These are phyloP conservation scores for Mythimna vitellina DNA, from an alignment of 2,888 invertebrate species.

Conservation along the genomic window DNA sequence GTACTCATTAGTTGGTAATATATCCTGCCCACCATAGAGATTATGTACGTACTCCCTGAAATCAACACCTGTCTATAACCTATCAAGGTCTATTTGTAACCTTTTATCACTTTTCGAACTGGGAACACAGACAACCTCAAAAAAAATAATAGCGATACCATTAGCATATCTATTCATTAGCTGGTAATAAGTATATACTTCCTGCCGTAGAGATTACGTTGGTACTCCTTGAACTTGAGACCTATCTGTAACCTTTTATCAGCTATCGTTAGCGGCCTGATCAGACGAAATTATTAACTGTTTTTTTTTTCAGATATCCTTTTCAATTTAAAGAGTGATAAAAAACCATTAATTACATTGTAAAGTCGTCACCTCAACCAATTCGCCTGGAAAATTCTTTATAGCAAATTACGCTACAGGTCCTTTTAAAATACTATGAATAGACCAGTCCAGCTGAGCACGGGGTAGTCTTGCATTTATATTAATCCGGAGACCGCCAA, in stretches of 20 bases:
- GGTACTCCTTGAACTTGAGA: not conserved
- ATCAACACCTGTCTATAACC: not conserved
- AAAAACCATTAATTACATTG: constrained; percentile 4
- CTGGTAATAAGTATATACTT: too few species aligned
- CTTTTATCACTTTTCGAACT: too few species aligned
- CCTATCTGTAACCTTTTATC: not conserved
- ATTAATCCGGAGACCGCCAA: constrained; percentile 12
- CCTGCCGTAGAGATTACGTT: too few species aligned
- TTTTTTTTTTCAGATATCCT: not conserved
- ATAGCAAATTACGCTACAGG: constrained; percentile 23
- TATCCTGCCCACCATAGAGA: too few species aligned
- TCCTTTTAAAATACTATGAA: constrained; percentile 27
- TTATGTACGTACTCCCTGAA: not conserved
- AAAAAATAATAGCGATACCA: too few species aligned
- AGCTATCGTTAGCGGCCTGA: not conserved
- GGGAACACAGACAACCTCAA: not conserved
- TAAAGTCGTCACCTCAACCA: not conserved
- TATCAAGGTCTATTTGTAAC: too few species aligned
- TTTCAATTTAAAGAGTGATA: not conserved
- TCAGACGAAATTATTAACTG: not conserved
- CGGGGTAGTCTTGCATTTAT: constrained; percentile 12
- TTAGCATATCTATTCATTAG: too few species aligned
- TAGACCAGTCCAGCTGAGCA: constrained; percentile 7
- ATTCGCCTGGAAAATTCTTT: constrained; percentile 21
- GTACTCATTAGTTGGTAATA: too few species aligned